These are phyloP conservation scores for Cetonia aurata DNA, from an alignment of 2,888 invertebrate genomes.

Conservation along the genomic window DNA sequence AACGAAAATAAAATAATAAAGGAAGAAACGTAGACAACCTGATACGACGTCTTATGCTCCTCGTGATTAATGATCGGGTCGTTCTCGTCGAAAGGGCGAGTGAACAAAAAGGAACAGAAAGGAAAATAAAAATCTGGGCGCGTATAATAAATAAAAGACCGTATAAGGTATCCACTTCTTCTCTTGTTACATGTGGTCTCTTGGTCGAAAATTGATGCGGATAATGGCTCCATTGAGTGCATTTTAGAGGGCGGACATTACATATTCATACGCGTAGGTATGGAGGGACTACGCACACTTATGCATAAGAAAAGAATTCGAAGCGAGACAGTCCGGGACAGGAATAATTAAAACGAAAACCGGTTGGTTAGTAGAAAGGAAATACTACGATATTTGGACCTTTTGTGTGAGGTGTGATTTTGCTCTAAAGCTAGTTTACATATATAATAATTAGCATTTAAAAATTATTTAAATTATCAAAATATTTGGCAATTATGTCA, in stretches of 20 bases:
- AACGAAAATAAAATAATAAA: constrained; percentile 18
- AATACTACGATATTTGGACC: too few species aligned
- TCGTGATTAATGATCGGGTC: constrained; percentile 28
- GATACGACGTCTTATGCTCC: constrained; percentile 14
- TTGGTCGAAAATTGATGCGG: constrained; percentile 33
- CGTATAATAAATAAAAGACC: constrained; percentile 21
- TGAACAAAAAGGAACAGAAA: constrained; percentile 14
- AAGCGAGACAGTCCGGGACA: constrained; percentile 8
- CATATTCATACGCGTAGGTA: constrained; percentile 17
- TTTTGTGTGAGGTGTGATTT: too few species aligned
- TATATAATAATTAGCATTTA: too few species aligned
- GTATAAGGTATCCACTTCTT: constrained; percentile 26
- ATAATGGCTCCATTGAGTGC: constrained; percentile 30
- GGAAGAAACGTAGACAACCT: constrained; percentile 5
- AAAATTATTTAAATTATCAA: too few species aligned
- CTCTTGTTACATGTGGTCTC: constrained; percentile 23
- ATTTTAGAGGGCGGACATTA: constrained; percentile 28
- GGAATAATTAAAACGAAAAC: constrained; percentile 21
- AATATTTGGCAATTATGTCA: too few species aligned
- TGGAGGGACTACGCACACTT: constrained; percentile 4
- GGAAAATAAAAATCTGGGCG: constrained; percentile 3
- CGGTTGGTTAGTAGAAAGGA: background rate
- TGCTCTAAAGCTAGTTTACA: too few species aligned
- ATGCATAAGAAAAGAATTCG: constrained; percentile 9
- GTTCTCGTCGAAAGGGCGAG: constrained; percentile 28